Percentiles rank a stretch among this genome's conserved stretches.
These are phyloP conservation scores for Pomatorhinus ruficollis DNA, from an alignment of 2,113 vertebrate genomes.

Conservation along the genomic window DNA sequence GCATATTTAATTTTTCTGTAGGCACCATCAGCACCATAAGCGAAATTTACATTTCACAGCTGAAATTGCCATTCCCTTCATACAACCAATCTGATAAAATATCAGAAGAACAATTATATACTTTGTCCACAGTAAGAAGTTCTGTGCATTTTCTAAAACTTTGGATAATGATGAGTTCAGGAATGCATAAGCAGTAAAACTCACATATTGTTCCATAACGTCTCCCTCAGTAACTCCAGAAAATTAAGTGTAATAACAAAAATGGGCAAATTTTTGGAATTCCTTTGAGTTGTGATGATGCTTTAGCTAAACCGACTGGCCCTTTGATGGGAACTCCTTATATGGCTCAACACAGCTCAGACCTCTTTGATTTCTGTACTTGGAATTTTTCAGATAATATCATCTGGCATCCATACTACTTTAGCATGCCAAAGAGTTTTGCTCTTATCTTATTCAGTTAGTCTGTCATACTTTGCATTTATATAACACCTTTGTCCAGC, in stretches of 20 bases:
- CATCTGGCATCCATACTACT: not conserved
- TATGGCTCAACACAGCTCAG: not conserved
- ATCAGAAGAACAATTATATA: conserved; percentile 47
- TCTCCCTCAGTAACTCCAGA: not conserved
- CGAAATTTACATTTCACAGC: conserved; percentile 16
- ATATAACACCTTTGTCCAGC: not conserved
- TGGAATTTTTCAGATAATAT: conserved; percentile 14
- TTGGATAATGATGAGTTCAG: not conserved
- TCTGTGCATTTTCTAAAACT: conserved; percentile 16
- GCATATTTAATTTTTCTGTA: conserved; percentile 41
- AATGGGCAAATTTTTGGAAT: conserved; percentile 19
- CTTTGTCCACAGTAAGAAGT: conserved; percentile 17
- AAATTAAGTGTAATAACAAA: conserved; percentile 20
- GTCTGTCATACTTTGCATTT: conserved; percentile 20
- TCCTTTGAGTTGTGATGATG: not conserved
- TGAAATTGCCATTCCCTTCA: conserved; percentile 19
- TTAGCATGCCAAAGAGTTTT: not conserved
- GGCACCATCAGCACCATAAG: not conserved
- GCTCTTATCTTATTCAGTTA: conserved; percentile 10
- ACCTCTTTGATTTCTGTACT: not conserved
- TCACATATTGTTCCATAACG: conserved; percentile 1
- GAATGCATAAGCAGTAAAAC: not conserved
- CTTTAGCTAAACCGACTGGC: not conserved
- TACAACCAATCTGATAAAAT: conserved; percentile 30
- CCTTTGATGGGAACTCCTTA: not conserved